Evolutionary conservation across 2,888 invertebrate genomes (phyloP).

Genomic region (Tipula helvola): DNA sequence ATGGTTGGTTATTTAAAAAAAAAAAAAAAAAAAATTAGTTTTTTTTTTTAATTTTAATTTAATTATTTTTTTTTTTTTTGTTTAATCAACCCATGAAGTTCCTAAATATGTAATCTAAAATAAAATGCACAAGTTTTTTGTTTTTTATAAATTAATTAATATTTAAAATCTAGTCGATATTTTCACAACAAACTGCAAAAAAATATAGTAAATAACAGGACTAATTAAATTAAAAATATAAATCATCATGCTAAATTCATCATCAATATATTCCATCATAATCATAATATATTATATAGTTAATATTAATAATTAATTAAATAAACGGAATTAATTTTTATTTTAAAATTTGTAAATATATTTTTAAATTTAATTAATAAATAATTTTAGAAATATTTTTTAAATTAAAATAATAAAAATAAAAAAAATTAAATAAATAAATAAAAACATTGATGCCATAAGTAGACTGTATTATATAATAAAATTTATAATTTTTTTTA

Average conservation of each 20-base stretch:
- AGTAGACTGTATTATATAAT: conserved; percentile 10
- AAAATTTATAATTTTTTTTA: not conserved
- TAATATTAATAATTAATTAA: not conserved
- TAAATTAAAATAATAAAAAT: not conserved
- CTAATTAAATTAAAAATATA: not conserved
- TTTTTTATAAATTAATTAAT: not conserved
- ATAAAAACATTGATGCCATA: conserved; percentile 9
- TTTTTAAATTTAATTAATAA: not conserved
- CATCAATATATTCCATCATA: not conserved
- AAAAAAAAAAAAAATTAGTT: not conserved
- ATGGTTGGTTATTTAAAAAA: not conserved
- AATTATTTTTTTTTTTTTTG: not conserved
- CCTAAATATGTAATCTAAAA: not conserved
- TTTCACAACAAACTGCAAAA: not conserved
- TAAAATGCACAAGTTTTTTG: not conserved
- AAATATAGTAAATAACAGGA: not conserved
- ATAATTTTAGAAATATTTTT: not conserved
- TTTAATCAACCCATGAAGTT: not conserved
- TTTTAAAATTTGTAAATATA: not conserved
- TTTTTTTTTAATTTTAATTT: not conserved
- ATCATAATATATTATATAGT: not conserved
- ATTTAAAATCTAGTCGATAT: not conserved
- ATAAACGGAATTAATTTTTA: conserved; percentile 4
- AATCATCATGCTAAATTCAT: not conserved
- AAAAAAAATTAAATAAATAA: not conserved